Evolutionary conservation across 2,888 invertebrate genomes (phyloP), one percentile per base, ranked within the genome.

Genomic region (Tiphia femorata): DNA sequence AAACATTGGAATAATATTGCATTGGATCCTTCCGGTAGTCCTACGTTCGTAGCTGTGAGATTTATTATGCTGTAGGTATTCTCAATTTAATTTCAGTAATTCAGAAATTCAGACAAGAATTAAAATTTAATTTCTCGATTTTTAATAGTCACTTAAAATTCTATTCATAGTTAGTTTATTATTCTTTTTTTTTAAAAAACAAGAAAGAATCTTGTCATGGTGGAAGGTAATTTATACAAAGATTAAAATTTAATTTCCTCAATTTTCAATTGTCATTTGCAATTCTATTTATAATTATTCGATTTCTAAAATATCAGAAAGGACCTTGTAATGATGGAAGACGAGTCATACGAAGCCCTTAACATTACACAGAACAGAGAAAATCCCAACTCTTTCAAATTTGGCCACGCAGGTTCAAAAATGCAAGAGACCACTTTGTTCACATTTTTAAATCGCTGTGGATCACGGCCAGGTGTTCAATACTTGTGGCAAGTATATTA

Each of bases 371-470:
- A 90, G 60, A 85, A 87, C 2, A 87, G 89, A 47, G 85, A 88
- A 1, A 93, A 94, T 75, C 93, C 94, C 6, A 91, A 93, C 56
- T 87, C 88, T 25, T 92, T 91, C 79, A 93, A 92, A 80, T 87
- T 88, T 58, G 90, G 91, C 4, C 85, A 85, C 21, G 85, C 85
- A 1, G 86, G 86, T 5, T 85, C 85, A 59, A 85, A 79, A 50
- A 89, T 88, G 72, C 93, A 93, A 79, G 92, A 92, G 0, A 84
- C 91, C 19, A 93, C 93, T 73, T 84, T 95, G 2, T 93, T 86
- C 78, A 89, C 89, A 25, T 79, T 94, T 38, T 87, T 92, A 73
- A 90, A 89, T 82, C 86, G 90, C 66, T 93, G 94, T 75, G 87
- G 87, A 64, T 93, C 93, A 0, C 87, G 87, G 63, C 84, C 90